phyloP scores from a whole-genome alignment of 2,797 vertebrate genomes.

The Halcyon smyrnensis region DNA sequence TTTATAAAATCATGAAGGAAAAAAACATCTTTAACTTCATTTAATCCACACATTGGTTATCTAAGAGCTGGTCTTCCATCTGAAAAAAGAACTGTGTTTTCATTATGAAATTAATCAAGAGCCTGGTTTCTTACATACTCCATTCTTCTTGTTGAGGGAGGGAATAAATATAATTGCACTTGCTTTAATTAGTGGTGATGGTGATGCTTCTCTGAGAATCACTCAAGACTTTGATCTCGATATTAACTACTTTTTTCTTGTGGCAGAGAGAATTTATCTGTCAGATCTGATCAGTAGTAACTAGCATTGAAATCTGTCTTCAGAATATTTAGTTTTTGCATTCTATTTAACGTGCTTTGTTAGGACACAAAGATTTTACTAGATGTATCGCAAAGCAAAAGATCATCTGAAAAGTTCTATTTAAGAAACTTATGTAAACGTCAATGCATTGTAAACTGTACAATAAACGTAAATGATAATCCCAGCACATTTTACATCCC shows the following conservation, averaged over 20 bases:
- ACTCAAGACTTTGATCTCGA: neutral
- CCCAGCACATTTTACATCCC: neutral
- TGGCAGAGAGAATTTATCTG: neutral
- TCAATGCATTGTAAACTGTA: too few relatives aligned
- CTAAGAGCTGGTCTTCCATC: constrained; percentile 28
- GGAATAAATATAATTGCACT: constrained; percentile 19
- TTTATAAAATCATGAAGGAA: constrained; percentile 44
- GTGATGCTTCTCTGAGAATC: constrained; percentile 2
- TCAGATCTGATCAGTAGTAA: neutral
- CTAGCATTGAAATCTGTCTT: neutral
- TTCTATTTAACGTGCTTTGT: neutral
- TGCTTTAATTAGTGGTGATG: constrained; percentile 20
- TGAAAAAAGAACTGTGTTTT: constrained; percentile 36
- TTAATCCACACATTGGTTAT: constrained; percentile 29
- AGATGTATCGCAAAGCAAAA: neutral
- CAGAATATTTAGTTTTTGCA: neutral
- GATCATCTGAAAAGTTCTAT: neutral
- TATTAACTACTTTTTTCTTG: neutral
- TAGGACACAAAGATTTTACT: neutral
- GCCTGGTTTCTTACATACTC: neutral
- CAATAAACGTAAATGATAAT: neutral
- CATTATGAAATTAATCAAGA: constrained; percentile 40
- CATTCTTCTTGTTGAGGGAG: constrained; percentile 11
- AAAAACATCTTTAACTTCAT: constrained; percentile 55
- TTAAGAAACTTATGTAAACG: neutral